These are phyloP conservation scores for Leptinotarsa defecta DNA, from an alignment of 1,140 invertebrate species.

Conservation along the genomic window DNA sequence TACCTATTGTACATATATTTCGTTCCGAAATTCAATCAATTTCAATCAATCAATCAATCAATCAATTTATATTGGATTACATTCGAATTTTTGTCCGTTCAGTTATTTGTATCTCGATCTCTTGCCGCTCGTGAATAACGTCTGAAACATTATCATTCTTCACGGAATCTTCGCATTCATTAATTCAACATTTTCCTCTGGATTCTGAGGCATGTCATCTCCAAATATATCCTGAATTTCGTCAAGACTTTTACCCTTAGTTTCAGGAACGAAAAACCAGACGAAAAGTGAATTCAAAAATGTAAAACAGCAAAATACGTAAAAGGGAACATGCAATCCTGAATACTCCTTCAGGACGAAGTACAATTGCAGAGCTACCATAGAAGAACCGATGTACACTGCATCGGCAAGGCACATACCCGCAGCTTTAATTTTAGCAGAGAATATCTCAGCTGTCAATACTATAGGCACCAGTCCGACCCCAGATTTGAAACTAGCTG, in stretches of 20 bases:
- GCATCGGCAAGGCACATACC: constrained; percentile 43
- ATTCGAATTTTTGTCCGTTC: too few species aligned
- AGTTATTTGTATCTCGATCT: too few species aligned
- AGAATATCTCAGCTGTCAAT: constrained; percentile 69
- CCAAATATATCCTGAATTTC: constrained; percentile 41
- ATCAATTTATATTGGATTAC: too few species aligned
- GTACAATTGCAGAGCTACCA: constrained; percentile 70
- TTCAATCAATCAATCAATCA: too few species aligned
- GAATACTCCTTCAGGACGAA: constrained; percentile 18
- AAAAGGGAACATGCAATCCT: constrained; percentile 38
- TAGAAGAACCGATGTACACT: constrained; percentile 55
- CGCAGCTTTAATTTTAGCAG: constrained; percentile 61
- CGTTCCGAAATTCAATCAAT: too few species aligned
- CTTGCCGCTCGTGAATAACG: too few species aligned
- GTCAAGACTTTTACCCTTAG: constrained; percentile 42
- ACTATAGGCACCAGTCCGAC: constrained; percentile 68
- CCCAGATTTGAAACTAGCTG: constrained; percentile 43
- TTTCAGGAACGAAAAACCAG: constrained; percentile 35
- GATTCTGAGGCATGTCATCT: not conserved
- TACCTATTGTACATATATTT: too few species aligned
- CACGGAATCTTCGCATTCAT: too few species aligned
- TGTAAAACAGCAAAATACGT: constrained; percentile 32
- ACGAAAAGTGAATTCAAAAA: constrained; percentile 27
- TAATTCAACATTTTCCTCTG: too few species aligned
- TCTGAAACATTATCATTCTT: too few species aligned